Evolutionary conservation across 2,797 vertebrate species (phyloP).

Genomic region (Anas acuta): DNA sequence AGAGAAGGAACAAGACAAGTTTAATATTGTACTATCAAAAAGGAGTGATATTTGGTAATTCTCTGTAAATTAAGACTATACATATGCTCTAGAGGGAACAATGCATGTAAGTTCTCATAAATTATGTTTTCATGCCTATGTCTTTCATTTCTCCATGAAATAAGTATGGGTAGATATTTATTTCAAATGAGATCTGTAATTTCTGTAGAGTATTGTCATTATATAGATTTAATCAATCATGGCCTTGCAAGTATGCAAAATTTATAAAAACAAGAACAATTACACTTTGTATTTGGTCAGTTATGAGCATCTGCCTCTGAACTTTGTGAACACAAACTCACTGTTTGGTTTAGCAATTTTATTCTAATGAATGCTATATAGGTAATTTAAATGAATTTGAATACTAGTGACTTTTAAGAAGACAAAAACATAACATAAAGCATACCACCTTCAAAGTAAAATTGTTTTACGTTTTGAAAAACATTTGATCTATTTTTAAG

Average conservation of each 20-base stretch:
- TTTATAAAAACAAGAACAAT: neutral
- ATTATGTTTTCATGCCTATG: neutral
- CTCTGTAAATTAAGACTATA: neutral
- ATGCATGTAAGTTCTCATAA: neutral
- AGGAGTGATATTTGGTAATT: neutral
- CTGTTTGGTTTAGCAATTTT: neutral
- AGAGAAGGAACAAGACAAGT: neutral
- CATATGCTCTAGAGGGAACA: neutral
- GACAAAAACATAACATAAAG: neutral
- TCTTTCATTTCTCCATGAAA: neutral
- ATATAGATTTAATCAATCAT: neutral
- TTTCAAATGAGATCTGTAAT: neutral
- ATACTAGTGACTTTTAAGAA: neutral
- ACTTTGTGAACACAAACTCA: neutral
- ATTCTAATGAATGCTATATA: neutral
- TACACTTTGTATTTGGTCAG: neutral
- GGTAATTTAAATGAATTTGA: neutral
- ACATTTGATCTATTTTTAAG: neutral
- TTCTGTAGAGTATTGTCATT: neutral
- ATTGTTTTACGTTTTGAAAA: neutral
- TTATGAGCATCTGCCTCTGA: neutral
- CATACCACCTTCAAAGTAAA: neutral
- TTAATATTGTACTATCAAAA: neutral
- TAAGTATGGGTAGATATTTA: neutral
- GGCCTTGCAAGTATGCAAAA: neutral